Conservation (phyloP, 2,113 vertebrate species). For the Takifugu bimaculatus region DNA sequence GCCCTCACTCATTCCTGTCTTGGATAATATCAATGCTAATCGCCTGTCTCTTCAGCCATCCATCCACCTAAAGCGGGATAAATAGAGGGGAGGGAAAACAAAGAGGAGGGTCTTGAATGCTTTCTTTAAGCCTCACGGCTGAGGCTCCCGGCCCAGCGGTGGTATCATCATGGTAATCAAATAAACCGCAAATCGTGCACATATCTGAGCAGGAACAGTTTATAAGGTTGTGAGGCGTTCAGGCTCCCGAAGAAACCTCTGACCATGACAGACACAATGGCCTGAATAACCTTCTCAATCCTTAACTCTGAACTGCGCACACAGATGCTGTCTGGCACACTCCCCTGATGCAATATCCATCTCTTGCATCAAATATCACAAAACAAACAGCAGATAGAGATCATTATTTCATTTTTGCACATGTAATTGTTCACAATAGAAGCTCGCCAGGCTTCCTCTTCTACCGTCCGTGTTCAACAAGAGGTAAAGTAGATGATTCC, state of each 20-base stretch:
- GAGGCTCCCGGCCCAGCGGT: neutral
- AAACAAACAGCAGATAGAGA: conserved; percentile 2
- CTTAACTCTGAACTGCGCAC: conserved; percentile 15
- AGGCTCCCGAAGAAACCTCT: conserved; percentile 56
- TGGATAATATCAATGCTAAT: conserved; percentile 50
- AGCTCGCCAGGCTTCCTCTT: neutral
- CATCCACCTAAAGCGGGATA: conserved; percentile 17
- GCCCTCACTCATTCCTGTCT: conserved; percentile 24
- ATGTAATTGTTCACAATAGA: conserved; percentile 4
- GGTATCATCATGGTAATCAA: conserved; percentile 18
- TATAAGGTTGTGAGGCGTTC: conserved; percentile 24
- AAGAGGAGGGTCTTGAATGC: conserved; percentile 18
- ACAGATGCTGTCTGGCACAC: neutral
- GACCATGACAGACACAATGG: conserved; percentile 50
- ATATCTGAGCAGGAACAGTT: conserved; percentile 28
- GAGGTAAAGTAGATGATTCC: conserved; percentile 38
- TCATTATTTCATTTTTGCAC: conserved; percentile 20
- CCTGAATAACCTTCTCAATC: conserved; percentile 45
- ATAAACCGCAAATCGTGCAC: conserved; percentile 22
- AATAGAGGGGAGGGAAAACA: conserved; percentile 20
- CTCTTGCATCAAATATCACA: neutral
- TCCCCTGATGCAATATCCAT: neutral
- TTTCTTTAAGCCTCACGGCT: too few species aligned
- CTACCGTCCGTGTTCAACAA: conserved; percentile 9
- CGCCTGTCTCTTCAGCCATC: conserved; percentile 42